A percentile compares a stretch with the other conserved stretches of the same genome.
phyloP scores from a whole-genome alignment of 2,888 invertebrate genomes.

The Cryptosula pallasiana region DNA sequence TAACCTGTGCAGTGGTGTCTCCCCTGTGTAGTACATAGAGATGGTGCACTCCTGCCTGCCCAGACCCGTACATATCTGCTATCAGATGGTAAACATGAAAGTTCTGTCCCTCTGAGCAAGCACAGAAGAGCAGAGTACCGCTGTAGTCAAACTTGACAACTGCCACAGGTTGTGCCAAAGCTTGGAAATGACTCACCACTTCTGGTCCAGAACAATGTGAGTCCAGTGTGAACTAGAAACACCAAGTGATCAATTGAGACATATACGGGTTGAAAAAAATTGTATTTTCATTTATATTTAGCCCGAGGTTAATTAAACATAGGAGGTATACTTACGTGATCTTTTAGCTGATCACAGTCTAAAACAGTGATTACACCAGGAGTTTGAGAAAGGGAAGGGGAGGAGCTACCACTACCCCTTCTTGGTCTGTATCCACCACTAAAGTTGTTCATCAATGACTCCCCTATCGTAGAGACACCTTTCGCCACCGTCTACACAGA shows the following conservation, averaged over 20 bases:
- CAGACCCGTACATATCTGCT: constrained; percentile 82
- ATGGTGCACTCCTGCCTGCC: constrained; percentile 73
- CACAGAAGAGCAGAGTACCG: constrained; percentile 81
- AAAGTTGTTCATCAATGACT: constrained; percentile 83
- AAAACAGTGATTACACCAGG: constrained; percentile 4
- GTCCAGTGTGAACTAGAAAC: constrained; percentile 48
- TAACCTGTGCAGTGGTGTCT: constrained; percentile 88
- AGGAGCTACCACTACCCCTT: background rate
- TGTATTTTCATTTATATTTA: too few relatives aligned
- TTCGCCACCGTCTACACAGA: constrained; percentile 73
- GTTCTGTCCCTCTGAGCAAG: constrained; percentile 85
- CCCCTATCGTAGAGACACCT: constrained; percentile 75
- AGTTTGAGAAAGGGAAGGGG: background rate
- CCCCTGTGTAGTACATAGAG: constrained; percentile 89
- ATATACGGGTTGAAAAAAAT: background rate
- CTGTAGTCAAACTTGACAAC: constrained; percentile 85
- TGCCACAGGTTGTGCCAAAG: constrained; percentile 75
- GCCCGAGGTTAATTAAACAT: too few relatives aligned
- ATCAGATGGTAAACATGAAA: constrained; percentile 93
- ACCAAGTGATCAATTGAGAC: background rate
- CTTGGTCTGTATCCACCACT: constrained; percentile 59
- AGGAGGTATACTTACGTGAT: background rate
- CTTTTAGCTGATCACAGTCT: background rate
- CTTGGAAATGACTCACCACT: constrained; percentile 58
- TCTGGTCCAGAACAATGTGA: constrained; percentile 62